Conservation (phyloP, 2,797 vertebrate species). For the Micropoecilia bifurca region DNA sequence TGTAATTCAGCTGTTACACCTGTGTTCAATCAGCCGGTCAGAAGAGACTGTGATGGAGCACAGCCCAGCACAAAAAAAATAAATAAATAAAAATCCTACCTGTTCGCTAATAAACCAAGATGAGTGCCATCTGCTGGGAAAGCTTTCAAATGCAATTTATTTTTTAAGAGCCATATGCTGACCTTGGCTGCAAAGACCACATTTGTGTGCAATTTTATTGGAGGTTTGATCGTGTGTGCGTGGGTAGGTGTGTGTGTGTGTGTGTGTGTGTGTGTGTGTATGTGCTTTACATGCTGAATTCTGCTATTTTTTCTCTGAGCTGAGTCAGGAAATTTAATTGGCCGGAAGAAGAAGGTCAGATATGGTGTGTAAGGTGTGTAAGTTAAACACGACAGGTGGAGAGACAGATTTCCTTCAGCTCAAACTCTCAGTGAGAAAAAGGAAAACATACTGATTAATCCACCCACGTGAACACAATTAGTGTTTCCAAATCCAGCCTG, state of each 20-base stretch:
- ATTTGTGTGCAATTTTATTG: constrained; percentile 75
- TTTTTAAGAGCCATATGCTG: constrained; percentile 80
- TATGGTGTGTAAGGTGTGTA: constrained; percentile 42
- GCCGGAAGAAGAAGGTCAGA: constrained; percentile 48
- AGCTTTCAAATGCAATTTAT: constrained; percentile 87
- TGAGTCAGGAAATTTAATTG: constrained; percentile 47
- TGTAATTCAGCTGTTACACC: constrained; percentile 92
- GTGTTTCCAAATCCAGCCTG: constrained; percentile 18
- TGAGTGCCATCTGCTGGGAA: constrained; percentile 85
- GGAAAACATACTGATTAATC: constrained; percentile 31
- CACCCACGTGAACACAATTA: constrained; percentile 12
- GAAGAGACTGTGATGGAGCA: constrained; percentile 73
- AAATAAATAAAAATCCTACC: constrained; percentile 71
- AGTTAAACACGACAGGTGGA: constrained; percentile 44
- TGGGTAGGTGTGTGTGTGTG: background rate
- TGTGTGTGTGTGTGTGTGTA: background rate
- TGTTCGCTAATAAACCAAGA: constrained; percentile 87
- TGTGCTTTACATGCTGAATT: constrained; percentile 34
- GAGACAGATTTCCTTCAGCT: constrained; percentile 33
- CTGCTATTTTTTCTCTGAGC: constrained; percentile 21
- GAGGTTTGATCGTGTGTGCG: constrained; percentile 45
- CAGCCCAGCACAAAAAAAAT: constrained; percentile 58
- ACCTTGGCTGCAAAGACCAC: constrained; percentile 74
- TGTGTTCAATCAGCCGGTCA: constrained; percentile 89
- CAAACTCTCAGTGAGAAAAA: constrained; percentile 11